phyloP scores from a whole-genome alignment of 2,113 vertebrate species.

The Colinus virginianus region DNA sequence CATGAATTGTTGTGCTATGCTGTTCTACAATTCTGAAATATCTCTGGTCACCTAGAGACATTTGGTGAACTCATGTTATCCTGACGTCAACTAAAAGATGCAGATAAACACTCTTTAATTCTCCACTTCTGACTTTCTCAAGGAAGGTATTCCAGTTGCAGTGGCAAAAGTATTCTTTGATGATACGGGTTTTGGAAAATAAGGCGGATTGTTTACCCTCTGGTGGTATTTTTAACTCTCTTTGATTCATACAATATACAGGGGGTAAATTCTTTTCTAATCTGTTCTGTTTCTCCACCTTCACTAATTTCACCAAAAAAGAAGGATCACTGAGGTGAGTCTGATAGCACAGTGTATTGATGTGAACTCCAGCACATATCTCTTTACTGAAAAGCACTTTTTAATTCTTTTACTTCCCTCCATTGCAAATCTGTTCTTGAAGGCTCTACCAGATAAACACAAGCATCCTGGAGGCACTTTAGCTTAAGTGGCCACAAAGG shows the following conservation, averaged over 20 bases:
- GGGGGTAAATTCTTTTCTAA: background rate
- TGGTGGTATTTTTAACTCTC: background rate
- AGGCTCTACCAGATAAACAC: background rate
- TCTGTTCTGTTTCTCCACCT: background rate
- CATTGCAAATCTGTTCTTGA: background rate
- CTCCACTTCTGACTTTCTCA: background rate
- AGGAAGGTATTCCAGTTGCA: background rate
- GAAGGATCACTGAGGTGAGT: background rate
- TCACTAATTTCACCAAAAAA: background rate
- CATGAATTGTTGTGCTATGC: background rate
- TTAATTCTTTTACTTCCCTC: background rate
- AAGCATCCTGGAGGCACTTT: background rate
- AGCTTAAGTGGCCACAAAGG: background rate
- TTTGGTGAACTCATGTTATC: background rate
- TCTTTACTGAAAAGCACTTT: background rate
- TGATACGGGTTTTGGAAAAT: background rate
- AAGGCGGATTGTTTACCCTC: background rate
- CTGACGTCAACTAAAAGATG: background rate
- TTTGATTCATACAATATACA: background rate
- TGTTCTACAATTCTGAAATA: background rate
- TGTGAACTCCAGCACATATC: background rate
- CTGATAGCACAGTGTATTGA: background rate
- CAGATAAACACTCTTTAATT: background rate
- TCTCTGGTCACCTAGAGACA: background rate
- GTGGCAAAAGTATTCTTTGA: background rate